Base-by-base conservation (phyloP, 2,113 vertebrate genomes). In the Gobiocypris rarus region DNA sequence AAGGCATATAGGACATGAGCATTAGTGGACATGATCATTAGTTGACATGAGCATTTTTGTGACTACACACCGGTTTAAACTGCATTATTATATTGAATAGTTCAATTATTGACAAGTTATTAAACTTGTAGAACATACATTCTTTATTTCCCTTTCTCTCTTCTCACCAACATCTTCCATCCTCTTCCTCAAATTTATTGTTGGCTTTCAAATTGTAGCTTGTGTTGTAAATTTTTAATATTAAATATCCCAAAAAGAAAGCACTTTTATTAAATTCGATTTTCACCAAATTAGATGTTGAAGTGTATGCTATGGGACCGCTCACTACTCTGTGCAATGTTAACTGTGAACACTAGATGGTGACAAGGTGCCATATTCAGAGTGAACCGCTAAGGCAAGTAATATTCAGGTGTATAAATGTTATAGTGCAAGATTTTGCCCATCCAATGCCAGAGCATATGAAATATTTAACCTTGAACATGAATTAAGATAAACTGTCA, bases 271-370 rank as follows among this genome's bases (percentile, higher is more conserved):
- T 2, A 4, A 34, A 34, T 69, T 38, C 3, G 10, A 22, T 3
- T 4, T 69, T 67, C 34, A 22, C 17, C 10, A 10, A 69, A 67
- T 31, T 34, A 34, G 63, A 34, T 34, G 3, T 34, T 19, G 28
- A 34, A 34, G 10, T 54, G 8, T 41, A 38, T 56, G 6, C 19
- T 3, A 69, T 9, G 0, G 34, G 17, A 69, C 9, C 3, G 22
- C 56, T 22, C 15, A 7, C 50, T 54, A 54, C 52, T 14, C n/a
- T 73, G 11, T 70, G 52, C 11, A 82, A 24, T 22, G 63, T 8
- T 81, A 7, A 52, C 5, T 48, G 59, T 82, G 2, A 63, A 84
- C 41, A 67, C 74, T 78, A 85, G 86, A 85, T 82, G 86, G 86
- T 50, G 38, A 34, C 5, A 26, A 78, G 58, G 65, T 45, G 34